phyloP scores from a whole-genome alignment of 2,113 vertebrate species.

The Lonchura striata region DNA sequence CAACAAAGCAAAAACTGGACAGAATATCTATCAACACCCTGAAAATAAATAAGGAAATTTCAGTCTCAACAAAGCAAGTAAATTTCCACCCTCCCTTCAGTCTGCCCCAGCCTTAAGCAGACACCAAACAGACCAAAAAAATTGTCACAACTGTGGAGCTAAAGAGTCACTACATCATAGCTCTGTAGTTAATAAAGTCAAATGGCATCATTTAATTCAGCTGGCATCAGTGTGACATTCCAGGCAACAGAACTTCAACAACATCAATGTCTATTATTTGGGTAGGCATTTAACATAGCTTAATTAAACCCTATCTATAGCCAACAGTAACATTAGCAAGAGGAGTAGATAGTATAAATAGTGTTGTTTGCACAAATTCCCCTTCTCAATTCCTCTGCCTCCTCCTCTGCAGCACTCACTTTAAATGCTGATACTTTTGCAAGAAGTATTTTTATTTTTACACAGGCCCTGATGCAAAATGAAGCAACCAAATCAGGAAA shows the following conservation, averaged over 20 bases:
- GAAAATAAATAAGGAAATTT: background rate
- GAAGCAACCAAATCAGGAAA: slow-evolving; percentile 16
- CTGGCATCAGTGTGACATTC: slow-evolving; percentile 60
- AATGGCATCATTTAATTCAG: slow-evolving; percentile 41
- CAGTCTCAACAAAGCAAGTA: background rate
- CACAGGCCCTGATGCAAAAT: background rate
- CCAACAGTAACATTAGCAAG: slow-evolving; percentile 63
- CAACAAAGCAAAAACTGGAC: background rate
- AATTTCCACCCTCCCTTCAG: background rate
- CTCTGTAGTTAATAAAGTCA: background rate
- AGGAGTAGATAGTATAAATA: slow-evolving; percentile 40
- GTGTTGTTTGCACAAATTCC: slow-evolving; percentile 20
- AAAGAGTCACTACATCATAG: background rate
- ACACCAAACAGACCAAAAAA: background rate
- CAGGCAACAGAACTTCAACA: slow-evolving; percentile 21
- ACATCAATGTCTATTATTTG: slow-evolving; percentile 39
- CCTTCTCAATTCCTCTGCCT: slow-evolving; percentile 40
- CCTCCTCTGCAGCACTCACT: slow-evolving; percentile 19
- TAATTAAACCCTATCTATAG: slow-evolving; percentile 72
- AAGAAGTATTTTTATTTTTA: slow-evolving; percentile 36
- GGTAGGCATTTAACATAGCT: slow-evolving; percentile 38
- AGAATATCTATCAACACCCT: background rate
- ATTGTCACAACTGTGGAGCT: background rate
- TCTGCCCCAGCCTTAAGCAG: background rate
- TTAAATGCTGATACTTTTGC: slow-evolving; percentile 23